A percentile compares a stretch with the other conserved stretches of the same genome.
These are phyloP conservation scores for Etia nguti DNA, from an alignment of 2,113 vertebrate genomes.

Conservation along the genomic window DNA sequence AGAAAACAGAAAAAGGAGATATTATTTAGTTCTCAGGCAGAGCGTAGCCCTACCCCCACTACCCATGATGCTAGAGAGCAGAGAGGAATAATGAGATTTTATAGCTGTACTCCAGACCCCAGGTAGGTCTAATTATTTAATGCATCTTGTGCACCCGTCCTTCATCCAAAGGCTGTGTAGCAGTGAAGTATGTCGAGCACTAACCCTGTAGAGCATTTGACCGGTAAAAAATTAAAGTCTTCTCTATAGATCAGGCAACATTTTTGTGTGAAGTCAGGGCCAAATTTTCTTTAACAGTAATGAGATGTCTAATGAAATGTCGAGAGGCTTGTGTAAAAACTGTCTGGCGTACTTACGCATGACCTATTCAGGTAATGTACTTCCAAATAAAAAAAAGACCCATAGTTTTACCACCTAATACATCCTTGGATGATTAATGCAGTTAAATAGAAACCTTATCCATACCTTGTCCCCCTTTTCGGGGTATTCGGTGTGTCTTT, in stretches of 20 bases:
- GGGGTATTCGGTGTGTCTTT: neutral
- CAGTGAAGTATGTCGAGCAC: neutral
- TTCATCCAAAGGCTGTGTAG: neutral
- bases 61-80: neutral
- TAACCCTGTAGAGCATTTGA: neutral
- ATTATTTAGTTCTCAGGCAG: neutral
- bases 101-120: constrained; percentile 6
- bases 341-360: neutral
- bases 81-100: constrained; percentile 42
- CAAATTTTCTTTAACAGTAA: neutral
- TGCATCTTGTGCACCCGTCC: neutral
- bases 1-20: neutral
- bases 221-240: neutral
- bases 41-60: constrained; percentile 22
- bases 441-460: neutral
- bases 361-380: neutral
- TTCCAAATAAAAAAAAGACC: neutral
- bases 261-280: neutral
- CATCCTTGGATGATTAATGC: neutral
- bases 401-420: neutral
- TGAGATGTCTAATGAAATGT: neutral
- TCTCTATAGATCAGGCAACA: neutral
- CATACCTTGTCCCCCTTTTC: neutral
- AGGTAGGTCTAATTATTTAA: constrained; percentile 47
- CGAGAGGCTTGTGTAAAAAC: neutral